Conservation (phyloP, 2,888 invertebrate genomes). For the Chesias legatella region DNA sequence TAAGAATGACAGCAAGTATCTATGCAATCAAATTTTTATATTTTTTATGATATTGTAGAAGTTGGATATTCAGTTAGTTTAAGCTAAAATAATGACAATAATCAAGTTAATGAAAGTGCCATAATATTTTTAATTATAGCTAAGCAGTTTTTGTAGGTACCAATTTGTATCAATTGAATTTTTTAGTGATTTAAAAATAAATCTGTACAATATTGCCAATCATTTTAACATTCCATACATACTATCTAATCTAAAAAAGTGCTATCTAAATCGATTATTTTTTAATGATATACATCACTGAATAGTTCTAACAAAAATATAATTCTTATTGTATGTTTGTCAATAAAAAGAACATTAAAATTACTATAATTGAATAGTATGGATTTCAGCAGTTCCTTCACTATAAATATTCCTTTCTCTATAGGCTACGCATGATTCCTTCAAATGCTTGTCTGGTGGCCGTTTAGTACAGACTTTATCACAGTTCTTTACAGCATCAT, state of each 20-base stretch:
- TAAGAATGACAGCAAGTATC: background rate
- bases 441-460: slow-evolving; percentile 64
- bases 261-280: slow-evolving; percentile 4
- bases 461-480: slow-evolving; percentile 77
- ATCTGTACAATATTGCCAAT: slow-evolving; percentile 10
- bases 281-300: slow-evolving; percentile 14
- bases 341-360: background rate
- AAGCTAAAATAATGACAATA: slow-evolving; percentile 20
- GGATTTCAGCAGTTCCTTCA: slow-evolving; percentile 23
- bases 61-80: background rate
- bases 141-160: no score
- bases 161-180: no score
- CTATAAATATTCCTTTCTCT: slow-evolving; percentile 42
- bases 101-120: background rate
- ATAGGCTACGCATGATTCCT: slow-evolving; percentile 80
- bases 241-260: slow-evolving; percentile 9
- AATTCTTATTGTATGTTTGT: background rate
- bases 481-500: slow-evolving; percentile 82
- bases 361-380: slow-evolving; percentile 14
- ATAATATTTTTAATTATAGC: no score
- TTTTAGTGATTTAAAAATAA: no score
- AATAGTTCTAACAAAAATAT: slow-evolving; percentile 1
- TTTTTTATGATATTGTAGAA: slow-evolving; percentile 18
- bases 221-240: slow-evolving; percentile 16
- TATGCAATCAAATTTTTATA: slow-evolving; percentile 6